These are phyloP conservation scores for Dicentrarchus labrax DNA, from an alignment of 2,113 vertebrate species.

Conservation along the genomic window DNA sequence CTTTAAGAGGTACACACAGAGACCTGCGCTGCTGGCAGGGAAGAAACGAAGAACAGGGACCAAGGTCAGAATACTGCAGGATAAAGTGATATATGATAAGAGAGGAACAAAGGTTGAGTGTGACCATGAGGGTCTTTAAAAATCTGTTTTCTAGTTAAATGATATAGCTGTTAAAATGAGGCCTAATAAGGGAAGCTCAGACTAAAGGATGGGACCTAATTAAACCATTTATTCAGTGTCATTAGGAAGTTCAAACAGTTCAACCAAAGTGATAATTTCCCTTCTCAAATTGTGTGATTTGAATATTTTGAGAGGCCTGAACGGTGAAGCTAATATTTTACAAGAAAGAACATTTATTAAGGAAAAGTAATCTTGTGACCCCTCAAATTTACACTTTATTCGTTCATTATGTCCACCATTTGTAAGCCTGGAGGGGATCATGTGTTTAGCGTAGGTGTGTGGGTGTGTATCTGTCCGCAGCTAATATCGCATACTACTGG, in stretches of 20 bases:
- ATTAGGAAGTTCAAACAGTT: neutral
- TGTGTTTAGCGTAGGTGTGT: too few relatives aligned
- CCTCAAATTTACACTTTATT: too few relatives aligned
- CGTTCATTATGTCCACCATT: too few relatives aligned
- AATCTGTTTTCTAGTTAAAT: neutral
- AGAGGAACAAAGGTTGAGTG: neutral
- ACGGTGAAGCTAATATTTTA: too few relatives aligned
- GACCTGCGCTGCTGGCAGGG: constrained; percentile 35
- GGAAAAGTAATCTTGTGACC: too few relatives aligned
- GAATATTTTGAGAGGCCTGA: too few relatives aligned
- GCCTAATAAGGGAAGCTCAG: neutral
- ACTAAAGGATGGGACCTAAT: neutral
- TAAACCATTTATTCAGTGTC: neutral
- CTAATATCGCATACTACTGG: too few relatives aligned
- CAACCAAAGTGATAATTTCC: too few relatives aligned
- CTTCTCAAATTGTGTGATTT: too few relatives aligned
- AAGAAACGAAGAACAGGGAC: neutral
- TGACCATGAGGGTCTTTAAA: neutral
- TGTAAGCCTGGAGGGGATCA: too few relatives aligned
- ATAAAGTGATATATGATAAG: neutral
- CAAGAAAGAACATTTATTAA: too few relatives aligned
- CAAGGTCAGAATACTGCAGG: constrained; percentile 16
- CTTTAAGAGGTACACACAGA: constrained; percentile 17
- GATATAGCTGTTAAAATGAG: neutral
- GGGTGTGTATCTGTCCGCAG: too few relatives aligned